These are phyloP conservation scores for Acleris emargana DNA, from an alignment of 2,888 invertebrate species.

Conservation along the genomic window DNA sequence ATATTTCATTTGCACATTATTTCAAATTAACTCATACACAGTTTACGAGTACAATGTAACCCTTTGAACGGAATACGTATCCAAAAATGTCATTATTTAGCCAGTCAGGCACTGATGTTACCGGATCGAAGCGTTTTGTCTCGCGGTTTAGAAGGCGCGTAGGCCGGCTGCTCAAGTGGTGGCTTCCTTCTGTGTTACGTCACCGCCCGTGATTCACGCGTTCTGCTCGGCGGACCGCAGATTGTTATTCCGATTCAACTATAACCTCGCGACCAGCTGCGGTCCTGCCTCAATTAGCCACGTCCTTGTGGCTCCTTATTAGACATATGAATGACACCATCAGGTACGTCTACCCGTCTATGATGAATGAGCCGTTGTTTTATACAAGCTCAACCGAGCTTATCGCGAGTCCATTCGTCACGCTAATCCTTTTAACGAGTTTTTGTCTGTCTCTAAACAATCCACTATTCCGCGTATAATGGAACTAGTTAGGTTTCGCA, in stretches of 20 bases:
- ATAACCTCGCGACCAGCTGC: conserved; percentile 56
- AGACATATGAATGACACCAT: conserved; percentile 46
- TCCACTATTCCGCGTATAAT: conserved; percentile 49
- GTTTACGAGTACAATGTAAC: conserved; percentile 1
- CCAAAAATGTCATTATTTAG: conserved; percentile 41
- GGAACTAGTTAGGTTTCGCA: conserved; percentile 49
- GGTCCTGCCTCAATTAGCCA: conserved; percentile 41
- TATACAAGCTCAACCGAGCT: conserved; percentile 46
- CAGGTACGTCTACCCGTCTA: conserved; percentile 45
- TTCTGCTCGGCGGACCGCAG: conserved; percentile 57
- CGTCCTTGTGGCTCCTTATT: conserved; percentile 59
- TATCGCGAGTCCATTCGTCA: conserved; percentile 50
- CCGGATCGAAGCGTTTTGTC: conserved; percentile 60
- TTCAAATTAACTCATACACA: conserved; percentile 14
- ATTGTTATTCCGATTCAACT: conserved; percentile 56
- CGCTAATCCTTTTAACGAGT: conserved; percentile 46
- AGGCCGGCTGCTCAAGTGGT: conserved; percentile 71
- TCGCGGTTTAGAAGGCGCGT: conserved; percentile 63
- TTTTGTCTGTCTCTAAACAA: conserved; percentile 47
- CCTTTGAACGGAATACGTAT: background rate
- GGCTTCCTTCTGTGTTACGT: conserved; percentile 76
- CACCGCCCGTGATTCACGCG: conserved; percentile 72
- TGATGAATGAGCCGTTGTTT: conserved; percentile 48
- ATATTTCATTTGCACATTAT: conserved; percentile 20
- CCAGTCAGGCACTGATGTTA: conserved; percentile 53